Percentiles rank a stretch among this genome's conserved stretches.
These are phyloP conservation scores for Parapristionchus giblindavisi DNA, from an alignment of 2,888 invertebrate genomes.

Conservation along the genomic window DNA sequence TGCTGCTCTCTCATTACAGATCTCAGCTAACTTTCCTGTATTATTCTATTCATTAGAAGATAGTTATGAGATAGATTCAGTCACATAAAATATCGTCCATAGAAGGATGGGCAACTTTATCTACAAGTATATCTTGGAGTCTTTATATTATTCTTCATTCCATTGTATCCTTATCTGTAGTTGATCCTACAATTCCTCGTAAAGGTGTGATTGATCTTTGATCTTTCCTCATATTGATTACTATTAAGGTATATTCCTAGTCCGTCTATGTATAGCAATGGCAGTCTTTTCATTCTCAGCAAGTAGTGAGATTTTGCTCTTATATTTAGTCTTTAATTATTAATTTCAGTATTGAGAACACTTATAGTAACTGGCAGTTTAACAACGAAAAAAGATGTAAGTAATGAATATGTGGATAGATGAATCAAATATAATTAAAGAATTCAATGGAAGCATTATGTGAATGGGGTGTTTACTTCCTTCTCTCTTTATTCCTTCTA, in stretches of 20 bases:
- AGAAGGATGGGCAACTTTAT: conserved; percentile 5
- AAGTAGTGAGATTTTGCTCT: neutral
- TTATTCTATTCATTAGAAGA: neutral
- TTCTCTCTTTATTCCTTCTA: conserved; percentile 18
- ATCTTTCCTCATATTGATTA: neutral
- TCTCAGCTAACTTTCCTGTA: conserved; percentile 28
- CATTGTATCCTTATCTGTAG: conserved; percentile 5
- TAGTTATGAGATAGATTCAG: neutral
- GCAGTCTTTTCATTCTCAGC: conserved; percentile 32
- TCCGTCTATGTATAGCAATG: conserved; percentile 14
- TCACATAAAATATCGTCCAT: conserved; percentile 11
- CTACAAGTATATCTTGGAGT: neutral
- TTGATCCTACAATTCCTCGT: conserved; percentile 22
- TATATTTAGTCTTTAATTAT: neutral
- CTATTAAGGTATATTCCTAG: conserved; percentile 22
- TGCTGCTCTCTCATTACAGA: conserved; percentile 12
- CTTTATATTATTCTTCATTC: conserved; percentile 21
- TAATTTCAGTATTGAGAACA: conserved; percentile 12
- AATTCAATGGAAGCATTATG: conserved; percentile 1
- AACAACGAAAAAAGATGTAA: conserved; percentile 2
- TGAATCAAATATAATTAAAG: neutral
- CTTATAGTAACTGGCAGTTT: conserved; percentile 19
- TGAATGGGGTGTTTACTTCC: conserved; percentile 31
- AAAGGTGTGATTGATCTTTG: conserved; percentile 19
- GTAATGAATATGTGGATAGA: neutral